These are phyloP conservation scores for Melipona quadrifasciata DNA, from an alignment of 1,140 invertebrate genomes.

Conservation along the genomic window DNA sequence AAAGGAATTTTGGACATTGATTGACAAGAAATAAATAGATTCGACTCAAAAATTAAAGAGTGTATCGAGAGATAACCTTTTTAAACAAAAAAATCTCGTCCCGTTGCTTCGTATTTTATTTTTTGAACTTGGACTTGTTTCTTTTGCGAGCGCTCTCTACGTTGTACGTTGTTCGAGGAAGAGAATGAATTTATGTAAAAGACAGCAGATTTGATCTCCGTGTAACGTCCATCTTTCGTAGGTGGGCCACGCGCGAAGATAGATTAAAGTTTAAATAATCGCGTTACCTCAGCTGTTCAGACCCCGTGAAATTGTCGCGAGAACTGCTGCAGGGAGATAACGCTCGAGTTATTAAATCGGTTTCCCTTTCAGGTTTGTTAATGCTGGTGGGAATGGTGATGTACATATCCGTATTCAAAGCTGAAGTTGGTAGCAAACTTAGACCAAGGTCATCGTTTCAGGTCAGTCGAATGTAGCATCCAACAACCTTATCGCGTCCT, in stretches of 20 bases:
- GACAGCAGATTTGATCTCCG: neutral
- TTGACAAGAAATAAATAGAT: too few species aligned
- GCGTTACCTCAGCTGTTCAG: conserved; percentile 4
- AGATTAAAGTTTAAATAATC: conserved; percentile 41
- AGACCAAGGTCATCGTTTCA: conserved; percentile 86
- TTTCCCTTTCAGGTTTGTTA: conserved; percentile 87
- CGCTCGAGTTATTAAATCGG: conserved; percentile 22
- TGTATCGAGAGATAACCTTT: too few species aligned
- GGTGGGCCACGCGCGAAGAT: neutral
- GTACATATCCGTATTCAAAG: conserved; percentile 96
- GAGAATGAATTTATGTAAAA: neutral
- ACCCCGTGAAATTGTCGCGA: conserved; percentile 33
- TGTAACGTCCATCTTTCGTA: neutral
- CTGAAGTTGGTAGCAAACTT: conserved; percentile 93
- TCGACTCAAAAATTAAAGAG: neutral
- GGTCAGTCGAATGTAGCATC: conserved; percentile 58
- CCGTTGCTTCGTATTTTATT: neutral
- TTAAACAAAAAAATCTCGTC: neutral
- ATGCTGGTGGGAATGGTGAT: conserved; percentile 95
- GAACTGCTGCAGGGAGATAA: conserved; percentile 18
- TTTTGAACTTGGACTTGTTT: too few species aligned
- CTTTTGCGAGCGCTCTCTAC: too few species aligned
- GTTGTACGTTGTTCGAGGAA: too few species aligned
- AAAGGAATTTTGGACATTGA: neutral
- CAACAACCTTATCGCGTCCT: too few species aligned